Base-by-base conservation (phyloP, 1,140 invertebrate genomes). In the Procambarus clarkii region DNA sequence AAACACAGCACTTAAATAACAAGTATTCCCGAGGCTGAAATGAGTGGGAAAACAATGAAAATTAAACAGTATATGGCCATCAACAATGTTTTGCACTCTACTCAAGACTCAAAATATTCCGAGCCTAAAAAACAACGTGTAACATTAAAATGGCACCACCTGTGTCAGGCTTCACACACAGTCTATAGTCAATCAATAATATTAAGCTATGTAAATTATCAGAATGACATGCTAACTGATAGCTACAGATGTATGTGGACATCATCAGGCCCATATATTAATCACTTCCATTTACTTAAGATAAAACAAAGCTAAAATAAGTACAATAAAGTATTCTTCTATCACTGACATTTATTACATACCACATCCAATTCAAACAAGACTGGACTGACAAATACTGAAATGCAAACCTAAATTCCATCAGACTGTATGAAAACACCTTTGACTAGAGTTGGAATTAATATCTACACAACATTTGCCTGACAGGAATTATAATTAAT, bases 391-490 rank as follows among this genome's bases (percentile, higher is more conserved):
- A 64, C 60, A 64, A 54, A 54, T 8, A 54, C 50, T 8, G 5
- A 8, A 21, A n/a, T 18, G 21, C 64, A 69, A 18, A 54, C 64
- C 5, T 69, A 18, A 69, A 69, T 18, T 69, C 0, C 11, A 21
- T 69, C 64, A 69, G 64, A 69, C 64, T 69, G 15, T n/a, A 69
- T 18, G 21, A 69, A 34, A 34, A 21, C n/a, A 74, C n/a, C n/a
- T 74, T 74, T 74, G 69, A 74, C 69, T 74, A 74, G 69, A 74
- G 24, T 74, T 74, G 69, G 24, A 7, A 24, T 74, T 74, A 34
- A 74, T 7, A 74, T 11, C 13, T 69, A 71, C 15, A 74, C 11
- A 8, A 74, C 69, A 74, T 74, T 34, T 34, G 69, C 1, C 21
- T 34, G 69, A 74, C 69, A 24, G 5, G 34, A n/a, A 74, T 34